phyloP scores from a whole-genome alignment of 2,888 invertebrate genomes.

The Oscheius onirici region DNA sequence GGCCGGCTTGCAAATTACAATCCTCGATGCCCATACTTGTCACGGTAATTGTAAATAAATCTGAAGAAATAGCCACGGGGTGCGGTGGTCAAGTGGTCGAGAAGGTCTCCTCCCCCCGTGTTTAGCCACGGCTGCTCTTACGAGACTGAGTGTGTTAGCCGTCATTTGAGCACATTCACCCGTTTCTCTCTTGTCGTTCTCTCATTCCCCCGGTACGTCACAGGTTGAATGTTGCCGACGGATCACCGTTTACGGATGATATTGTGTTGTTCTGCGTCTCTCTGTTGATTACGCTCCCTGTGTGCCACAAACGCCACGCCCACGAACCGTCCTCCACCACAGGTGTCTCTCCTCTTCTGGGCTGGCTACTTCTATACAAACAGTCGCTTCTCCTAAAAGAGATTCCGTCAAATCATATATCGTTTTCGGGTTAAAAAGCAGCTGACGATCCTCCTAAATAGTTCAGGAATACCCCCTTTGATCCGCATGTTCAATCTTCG shows the following conservation, averaged over 20 bases:
- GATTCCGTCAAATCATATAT: no score
- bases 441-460: neutral
- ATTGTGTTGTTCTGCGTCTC: no score
- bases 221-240: slow-evolving; percentile 27
- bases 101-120: slow-evolving; percentile 4
- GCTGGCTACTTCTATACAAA: slow-evolving; percentile 25
- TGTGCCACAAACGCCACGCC: neutral
- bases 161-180: slow-evolving; percentile 26
- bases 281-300: no score
- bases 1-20: no score
- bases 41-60: neutral
- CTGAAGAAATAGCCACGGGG: neutral
- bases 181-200: neutral
- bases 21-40: no score
- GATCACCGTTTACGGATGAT: slow-evolving; percentile 8
- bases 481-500: slow-evolving; percentile 20
- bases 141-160: slow-evolving; percentile 16
- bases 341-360: slow-evolving; percentile 15
- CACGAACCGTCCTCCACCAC: slow-evolving; percentile 14
- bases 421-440: no score
- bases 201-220: neutral
- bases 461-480: neutral
- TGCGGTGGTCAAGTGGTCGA: slow-evolving; percentile 15
- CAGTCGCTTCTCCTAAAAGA: slow-evolving; percentile 1
- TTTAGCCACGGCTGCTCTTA: slow-evolving; percentile 28